phyloP scores from a whole-genome alignment of 2,888 invertebrate species.

The Conops quadrifasciatus region DNA sequence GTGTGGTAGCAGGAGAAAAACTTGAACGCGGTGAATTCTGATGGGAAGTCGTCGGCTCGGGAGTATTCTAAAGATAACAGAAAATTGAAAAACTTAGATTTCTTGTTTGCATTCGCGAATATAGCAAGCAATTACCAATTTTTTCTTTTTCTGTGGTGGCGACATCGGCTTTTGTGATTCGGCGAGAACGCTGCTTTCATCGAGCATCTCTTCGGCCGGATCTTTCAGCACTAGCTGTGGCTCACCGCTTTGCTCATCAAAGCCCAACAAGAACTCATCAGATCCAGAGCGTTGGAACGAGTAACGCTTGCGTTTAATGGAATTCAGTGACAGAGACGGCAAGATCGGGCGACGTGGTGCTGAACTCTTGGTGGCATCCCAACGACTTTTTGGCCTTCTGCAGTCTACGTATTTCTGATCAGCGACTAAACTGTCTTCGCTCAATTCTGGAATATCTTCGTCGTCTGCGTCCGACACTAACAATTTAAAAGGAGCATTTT shows the following conservation, averaged over 20 bases:
- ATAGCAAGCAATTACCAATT: constrained; percentile 36
- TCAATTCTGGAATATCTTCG: constrained; percentile 21
- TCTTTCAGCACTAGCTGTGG: constrained; percentile 41
- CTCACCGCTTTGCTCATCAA: constrained; percentile 47
- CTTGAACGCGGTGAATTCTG: constrained; percentile 17
- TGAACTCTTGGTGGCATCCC: constrained; percentile 11
- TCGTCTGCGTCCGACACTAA: constrained; percentile 44
- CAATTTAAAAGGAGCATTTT: constrained; percentile 42
- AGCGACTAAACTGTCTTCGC: constrained; percentile 6
- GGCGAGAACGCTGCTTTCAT: background rate
- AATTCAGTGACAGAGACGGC: constrained; percentile 34
- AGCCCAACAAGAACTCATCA: constrained; percentile 46
- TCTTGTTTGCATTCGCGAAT: background rate
- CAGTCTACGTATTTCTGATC: background rate
- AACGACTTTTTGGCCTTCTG: background rate
- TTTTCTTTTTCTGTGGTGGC: constrained; percentile 30
- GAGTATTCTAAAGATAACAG: constrained; percentile 10
- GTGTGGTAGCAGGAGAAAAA: background rate
- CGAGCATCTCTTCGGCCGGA: constrained; percentile 3
- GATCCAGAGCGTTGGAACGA: constrained; percentile 44
- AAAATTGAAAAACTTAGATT: background rate
- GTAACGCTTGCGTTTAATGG: constrained; percentile 43
- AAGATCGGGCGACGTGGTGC: constrained; percentile 38
- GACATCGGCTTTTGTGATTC: constrained; percentile 12
- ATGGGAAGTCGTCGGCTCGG: background rate